Percentiles rank a stretch among this genome's conserved stretches.
Evolutionary conservation across 2,113 vertebrate genomes (phyloP).

Genomic region (Dasyornis broadbenti): DNA sequence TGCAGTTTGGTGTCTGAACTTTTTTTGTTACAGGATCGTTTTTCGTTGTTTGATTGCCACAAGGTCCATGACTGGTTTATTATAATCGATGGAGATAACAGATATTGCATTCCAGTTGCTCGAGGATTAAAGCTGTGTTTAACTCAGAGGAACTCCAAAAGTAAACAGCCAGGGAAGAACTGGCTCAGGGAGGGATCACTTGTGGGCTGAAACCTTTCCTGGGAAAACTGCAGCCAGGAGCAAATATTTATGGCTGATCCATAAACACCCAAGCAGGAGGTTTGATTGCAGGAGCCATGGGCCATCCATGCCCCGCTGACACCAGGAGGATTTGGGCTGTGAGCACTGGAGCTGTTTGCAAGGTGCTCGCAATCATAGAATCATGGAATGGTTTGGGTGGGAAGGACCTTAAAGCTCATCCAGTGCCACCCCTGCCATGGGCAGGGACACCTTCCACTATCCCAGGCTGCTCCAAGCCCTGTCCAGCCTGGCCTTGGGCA

Average conservation of each 20-base stretch:
- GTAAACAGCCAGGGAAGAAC: neutral
- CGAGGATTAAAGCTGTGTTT: neutral
- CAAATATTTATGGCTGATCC: conserved; percentile 24
- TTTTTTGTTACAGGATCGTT: too few species aligned
- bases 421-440: accelerated
- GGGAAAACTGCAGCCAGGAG: neutral
- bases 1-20: neutral
- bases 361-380: accelerated
- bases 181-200: neutral
- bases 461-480: neutral
- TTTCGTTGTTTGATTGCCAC: neutral
- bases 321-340: neutral
- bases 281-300: accelerated
- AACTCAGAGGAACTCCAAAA: neutral
- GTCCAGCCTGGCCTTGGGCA: accelerated
- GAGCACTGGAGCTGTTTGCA: neutral
- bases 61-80: neutral
- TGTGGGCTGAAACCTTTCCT: neutral
- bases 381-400: neutral
- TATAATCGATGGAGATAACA: neutral
- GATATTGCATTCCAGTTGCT: neutral
- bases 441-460: neutral
- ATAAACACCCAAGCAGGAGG: neutral
- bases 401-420: neutral
- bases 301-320: accelerated